phyloP scores from a whole-genome alignment of 1,140 invertebrate species.

The Chrysoperla carnea region DNA sequence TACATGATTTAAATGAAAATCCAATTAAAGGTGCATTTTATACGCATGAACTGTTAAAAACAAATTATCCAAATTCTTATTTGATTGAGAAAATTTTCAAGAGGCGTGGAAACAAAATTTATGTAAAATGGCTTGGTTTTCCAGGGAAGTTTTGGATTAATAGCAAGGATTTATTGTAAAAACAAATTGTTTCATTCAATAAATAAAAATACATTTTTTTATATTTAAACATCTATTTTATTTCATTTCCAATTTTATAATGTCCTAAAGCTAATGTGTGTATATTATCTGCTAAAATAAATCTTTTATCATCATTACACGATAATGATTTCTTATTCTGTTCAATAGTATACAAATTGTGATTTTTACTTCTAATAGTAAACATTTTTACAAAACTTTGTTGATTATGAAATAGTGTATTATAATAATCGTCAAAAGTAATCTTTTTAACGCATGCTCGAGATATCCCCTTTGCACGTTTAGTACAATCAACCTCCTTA shows the following conservation, averaged over 20 bases:
- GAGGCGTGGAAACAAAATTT: conserved; percentile 13
- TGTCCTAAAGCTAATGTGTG: too few relatives aligned
- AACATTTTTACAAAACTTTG: background rate
- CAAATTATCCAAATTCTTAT: conserved; percentile 15
- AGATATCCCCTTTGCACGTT: conserved; percentile 14
- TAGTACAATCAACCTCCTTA: conserved; percentile 7
- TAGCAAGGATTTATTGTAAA: too few relatives aligned
- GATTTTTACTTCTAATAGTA: too few relatives aligned
- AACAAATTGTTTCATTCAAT: too few relatives aligned
- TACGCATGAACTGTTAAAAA: conserved; percentile 15
- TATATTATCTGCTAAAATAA: too few relatives aligned
- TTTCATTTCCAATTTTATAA: too few relatives aligned
- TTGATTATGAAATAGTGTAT: conserved; percentile 7
- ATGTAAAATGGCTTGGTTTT: conserved; percentile 20
- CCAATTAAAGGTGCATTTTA: conserved; percentile 20
- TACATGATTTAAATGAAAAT: conserved; percentile 14
- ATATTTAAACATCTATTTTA: too few relatives aligned
- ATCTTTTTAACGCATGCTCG: conserved; percentile 9
- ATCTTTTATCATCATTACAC: too few relatives aligned
- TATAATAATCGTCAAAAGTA: conserved; percentile 11
- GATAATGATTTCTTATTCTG: too few relatives aligned
- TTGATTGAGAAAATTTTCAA: conserved; percentile 18
- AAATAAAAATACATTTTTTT: too few relatives aligned
- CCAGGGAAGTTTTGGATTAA: too few relatives aligned
- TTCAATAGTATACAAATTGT: too few relatives aligned